phyloP scores from a whole-genome alignment of 2,113 vertebrate genomes.

The Hiodon alosoides region DNA sequence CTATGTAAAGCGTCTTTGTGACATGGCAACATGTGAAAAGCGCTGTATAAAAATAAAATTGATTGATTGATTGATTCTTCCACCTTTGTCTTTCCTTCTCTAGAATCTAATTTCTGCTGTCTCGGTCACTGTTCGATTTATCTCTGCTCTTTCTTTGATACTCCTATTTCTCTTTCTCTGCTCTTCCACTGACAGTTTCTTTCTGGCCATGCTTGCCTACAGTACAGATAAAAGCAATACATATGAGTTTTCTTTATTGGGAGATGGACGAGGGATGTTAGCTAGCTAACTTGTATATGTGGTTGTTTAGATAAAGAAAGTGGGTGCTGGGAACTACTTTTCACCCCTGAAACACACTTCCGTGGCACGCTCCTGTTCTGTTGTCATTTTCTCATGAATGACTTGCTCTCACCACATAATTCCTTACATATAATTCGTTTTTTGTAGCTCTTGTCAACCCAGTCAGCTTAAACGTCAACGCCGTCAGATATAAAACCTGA shows the following conservation, averaged over 20 bases:
- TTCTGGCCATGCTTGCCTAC: conserved; percentile 17
- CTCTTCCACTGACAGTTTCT: conserved; percentile 21
- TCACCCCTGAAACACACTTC: too few relatives aligned
- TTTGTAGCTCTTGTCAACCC: neutral
- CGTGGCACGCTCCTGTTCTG: too few relatives aligned
- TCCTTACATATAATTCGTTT: neutral
- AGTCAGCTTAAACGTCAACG: neutral
- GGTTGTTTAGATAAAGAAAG: neutral
- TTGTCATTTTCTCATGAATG: too few relatives aligned
- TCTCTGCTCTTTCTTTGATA: conserved; percentile 20
- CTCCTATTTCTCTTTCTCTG: conserved; percentile 20
- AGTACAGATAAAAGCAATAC: conserved; percentile 12
- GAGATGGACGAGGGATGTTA: neutral
- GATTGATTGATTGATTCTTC: neutral
- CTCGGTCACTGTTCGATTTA: conserved; percentile 12
- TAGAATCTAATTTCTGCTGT: conserved; percentile 6
- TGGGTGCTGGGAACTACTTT: too few relatives aligned
- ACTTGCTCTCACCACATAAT: neutral
- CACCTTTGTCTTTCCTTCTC: conserved; percentile 19
- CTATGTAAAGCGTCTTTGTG: too few relatives aligned
- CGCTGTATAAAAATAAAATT: too few relatives aligned
- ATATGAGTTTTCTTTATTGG: neutral
- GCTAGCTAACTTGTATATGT: neutral
- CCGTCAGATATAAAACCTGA: conserved; percentile 6
- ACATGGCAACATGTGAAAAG: too few relatives aligned